phyloP scores from a whole-genome alignment of 2,113 vertebrate genomes.

The Alosa alosa region DNA sequence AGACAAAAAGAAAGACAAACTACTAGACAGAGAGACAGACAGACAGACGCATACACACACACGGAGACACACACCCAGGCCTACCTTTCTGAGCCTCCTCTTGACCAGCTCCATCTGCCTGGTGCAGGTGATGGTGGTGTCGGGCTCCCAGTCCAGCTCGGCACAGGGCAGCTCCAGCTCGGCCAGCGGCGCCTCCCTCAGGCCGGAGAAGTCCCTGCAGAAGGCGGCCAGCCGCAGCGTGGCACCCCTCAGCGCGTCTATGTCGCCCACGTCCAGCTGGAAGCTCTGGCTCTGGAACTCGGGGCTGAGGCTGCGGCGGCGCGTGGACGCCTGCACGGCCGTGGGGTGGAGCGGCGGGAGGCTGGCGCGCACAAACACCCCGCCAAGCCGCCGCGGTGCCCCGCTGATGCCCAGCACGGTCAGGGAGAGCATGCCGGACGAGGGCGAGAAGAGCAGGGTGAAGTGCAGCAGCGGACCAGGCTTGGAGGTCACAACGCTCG shows the following conservation, averaged over 20 bases:
- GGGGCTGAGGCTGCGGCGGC: constrained; percentile 60
- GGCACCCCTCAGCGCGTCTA: constrained; percentile 65
- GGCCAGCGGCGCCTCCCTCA: constrained; percentile 69
- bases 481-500: constrained; percentile 43
- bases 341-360: constrained; percentile 63
- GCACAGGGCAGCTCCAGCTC: constrained; percentile 73
- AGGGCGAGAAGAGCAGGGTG: constrained; percentile 63
- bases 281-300: constrained; percentile 63
- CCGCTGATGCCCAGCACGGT: constrained; percentile 68
- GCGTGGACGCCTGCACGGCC: constrained; percentile 41
- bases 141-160: constrained; percentile 65
- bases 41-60: neutral
- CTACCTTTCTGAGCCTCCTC: constrained; percentile 76
- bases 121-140: constrained; percentile 57
- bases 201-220: constrained; percentile 66
- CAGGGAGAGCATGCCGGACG: constrained; percentile 62
- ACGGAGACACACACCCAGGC: neutral
- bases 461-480: constrained; percentile 66
- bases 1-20: too few relatives aligned
- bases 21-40: neutral
- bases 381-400: constrained; percentile 56
- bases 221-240: constrained; percentile 69
- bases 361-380: constrained; percentile 63
- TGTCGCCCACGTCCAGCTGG: constrained; percentile 62
- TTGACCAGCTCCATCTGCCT: constrained; percentile 68